A percentile compares a stretch with the other conserved stretches of the same genome.
Evolutionary conservation across 2,113 vertebrate species (phyloP).

Genomic region (Gymnarchus niloticus): DNA sequence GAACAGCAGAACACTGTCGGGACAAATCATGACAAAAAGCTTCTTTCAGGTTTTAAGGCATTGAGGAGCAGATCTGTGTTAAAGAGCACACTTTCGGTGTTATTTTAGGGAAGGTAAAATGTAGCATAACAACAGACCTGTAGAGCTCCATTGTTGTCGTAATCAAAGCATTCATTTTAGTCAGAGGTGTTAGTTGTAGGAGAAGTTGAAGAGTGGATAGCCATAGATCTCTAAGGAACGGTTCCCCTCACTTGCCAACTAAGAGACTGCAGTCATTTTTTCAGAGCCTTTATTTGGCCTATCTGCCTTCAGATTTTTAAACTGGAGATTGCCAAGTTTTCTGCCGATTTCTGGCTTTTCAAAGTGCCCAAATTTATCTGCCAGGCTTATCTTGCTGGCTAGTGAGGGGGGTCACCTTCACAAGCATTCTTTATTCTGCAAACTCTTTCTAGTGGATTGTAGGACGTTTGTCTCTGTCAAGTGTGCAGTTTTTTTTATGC

Average conservation of each 20-base stretch:
- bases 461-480: no score
- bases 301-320: neutral
- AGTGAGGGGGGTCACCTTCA: neutral
- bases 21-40: neutral
- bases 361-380: neutral
- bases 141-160: neutral
- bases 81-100: neutral
- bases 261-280: neutral
- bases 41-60: neutral
- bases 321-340: neutral
- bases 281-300: neutral
- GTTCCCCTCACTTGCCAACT: no score
- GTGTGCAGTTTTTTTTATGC: no score
- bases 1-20: neutral
- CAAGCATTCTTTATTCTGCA: neutral
- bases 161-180: neutral
- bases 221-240: no score
- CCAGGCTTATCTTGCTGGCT: neutral
- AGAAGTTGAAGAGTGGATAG: no score
- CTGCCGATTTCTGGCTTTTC: neutral
- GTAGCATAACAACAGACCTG: no score
- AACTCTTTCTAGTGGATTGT: no score
- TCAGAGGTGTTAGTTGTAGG: neutral
- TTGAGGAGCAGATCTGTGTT: neutral
- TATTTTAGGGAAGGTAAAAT: neutral